phyloP scores from a whole-genome alignment of 2,888 invertebrate species.

The Drosophila incognita region DNA sequence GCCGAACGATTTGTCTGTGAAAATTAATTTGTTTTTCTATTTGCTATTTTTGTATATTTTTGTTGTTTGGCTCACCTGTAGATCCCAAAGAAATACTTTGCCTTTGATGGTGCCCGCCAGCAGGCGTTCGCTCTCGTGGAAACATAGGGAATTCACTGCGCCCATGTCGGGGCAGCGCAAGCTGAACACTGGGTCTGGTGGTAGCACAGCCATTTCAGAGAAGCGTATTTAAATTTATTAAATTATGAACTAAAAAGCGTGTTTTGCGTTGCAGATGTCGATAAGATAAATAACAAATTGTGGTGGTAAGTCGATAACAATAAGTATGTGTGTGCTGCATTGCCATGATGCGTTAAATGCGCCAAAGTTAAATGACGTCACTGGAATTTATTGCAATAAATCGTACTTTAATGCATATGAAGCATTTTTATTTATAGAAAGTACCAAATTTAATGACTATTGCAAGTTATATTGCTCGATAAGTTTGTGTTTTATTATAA shows the following conservation, averaged over 20 bases:
- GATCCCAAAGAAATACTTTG: slow-evolving; percentile 91
- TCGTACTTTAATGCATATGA: not conserved
- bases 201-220: slow-evolving; percentile 88
- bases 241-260: slow-evolving; percentile 32
- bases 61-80: slow-evolving; percentile 87
- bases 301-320: slow-evolving; percentile 24
- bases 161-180: slow-evolving; percentile 90
- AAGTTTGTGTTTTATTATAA: too few relatives aligned
- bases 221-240: slow-evolving; percentile 19
- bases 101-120: slow-evolving; percentile 91
- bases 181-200: slow-evolving; percentile 91
- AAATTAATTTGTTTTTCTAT: not conserved
- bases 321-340: not conserved
- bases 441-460: not conserved
- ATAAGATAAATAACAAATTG: slow-evolving; percentile 45
- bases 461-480: not conserved
- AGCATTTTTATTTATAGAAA: not conserved
- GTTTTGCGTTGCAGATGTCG: slow-evolving; percentile 20
- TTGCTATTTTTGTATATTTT: slow-evolving; percentile 9
- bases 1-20: slow-evolving; percentile 89
- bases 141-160: slow-evolving; percentile 90
- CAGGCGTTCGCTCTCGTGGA: slow-evolving; percentile 88
- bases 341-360: not conserved
- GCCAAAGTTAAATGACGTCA: not conserved
- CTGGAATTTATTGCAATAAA: not conserved